Evolutionary conservation across 2,888 invertebrate species (phyloP), one percentile per base, ranked within the genome.

Genomic region (Periphyllus acericola): DNA sequence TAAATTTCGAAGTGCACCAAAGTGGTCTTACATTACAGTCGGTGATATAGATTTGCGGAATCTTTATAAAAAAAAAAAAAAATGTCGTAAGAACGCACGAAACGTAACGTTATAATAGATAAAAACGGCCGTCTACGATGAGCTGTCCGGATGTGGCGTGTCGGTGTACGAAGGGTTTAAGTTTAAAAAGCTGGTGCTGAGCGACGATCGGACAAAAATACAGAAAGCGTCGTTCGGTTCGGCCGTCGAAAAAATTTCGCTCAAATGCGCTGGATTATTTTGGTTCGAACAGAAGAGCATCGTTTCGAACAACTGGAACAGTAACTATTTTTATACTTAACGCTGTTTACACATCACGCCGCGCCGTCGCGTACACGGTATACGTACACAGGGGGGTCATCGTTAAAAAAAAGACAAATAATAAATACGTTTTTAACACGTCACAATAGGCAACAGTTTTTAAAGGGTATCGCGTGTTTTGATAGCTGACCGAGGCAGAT

Each of bases 251-350:
- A 14, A 0, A 25, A 1, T 87, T 11, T 25, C 29, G 5, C 8
- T 74, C 11, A 32, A 80, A 9, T 87, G 86, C 46, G 79, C 74
- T 17, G 80, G 80, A n/a, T 40, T 87, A 19, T 87, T 87, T 74
- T 87, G 86, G 86, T 87, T 87, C 19, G 80, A 72, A 0, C 86
- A 60, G 32, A 87, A 80, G 19, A 17, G 0, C 32, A 17, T 81
- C 1, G 60, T 3, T 25, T 40, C 74, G 36, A 19, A 74, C 0
- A 87, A 79, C 29, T 21, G 80, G 68, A 19, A 40, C 29, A 32
- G 86, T 87, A 66, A 80, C 60, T 71, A 21, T 17, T 32, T 78
- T 60, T 60, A n/a, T n/a, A n/a, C n/a, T n/a, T n/a, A n/a, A n/a
- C n/a, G n/a, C n/a, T n/a, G n/a, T n/a, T n/a, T n/a, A n/a, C n/a